Base-by-base conservation (phyloP, 2,888 invertebrate genomes). In the Dorcus hopei region DNA sequence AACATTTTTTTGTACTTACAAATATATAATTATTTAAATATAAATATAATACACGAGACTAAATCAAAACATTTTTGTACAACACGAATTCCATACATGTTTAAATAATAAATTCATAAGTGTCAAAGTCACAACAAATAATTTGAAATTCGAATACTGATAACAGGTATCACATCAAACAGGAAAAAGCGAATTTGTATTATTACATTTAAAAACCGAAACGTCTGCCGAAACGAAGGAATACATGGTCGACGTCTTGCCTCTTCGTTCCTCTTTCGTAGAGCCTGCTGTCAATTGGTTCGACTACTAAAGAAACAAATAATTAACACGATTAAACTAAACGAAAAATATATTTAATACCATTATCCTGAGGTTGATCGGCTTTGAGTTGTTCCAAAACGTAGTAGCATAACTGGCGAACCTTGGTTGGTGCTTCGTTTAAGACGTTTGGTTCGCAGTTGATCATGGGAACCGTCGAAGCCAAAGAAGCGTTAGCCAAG, bases 231-330 rank as follows among this genome's bases (percentile, higher is more conserved):
- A 94, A 94, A 72, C 93, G 88, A 70, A 94, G 85, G 81, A 94
- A 94, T 56, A 93, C 92, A 79, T 94, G 94, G 71, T 93, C 93
- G 50, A 93, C 90, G 80, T 94, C 93, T 74, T 93, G 93, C 62
- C 93, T 85, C 79, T 93, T 93, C 72, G 87, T 87, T 64, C 88
- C 89, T 65, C 85, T 85, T 80, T 89, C 87, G 53, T 65, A 63
- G 75, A 72, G 52, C 76, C 69, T n/a, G 73, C 77, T 48, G 74
- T 71, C 60, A 72, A 74, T 48, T 51, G 61, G 57, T 42, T 67
- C 67, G 40, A 57, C 68, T 68, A 58, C 40, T 51, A 61, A 63
- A 61, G 53, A 3, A 9, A 11, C 3, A 14, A 41, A 6, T 1
- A 41, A 41, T 41, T 6, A 11, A 9, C 3, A 9, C 4, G 5